Evolutionary conservation across 2,888 invertebrate species (phyloP).

Genomic region (Isotomurus palustris): DNA sequence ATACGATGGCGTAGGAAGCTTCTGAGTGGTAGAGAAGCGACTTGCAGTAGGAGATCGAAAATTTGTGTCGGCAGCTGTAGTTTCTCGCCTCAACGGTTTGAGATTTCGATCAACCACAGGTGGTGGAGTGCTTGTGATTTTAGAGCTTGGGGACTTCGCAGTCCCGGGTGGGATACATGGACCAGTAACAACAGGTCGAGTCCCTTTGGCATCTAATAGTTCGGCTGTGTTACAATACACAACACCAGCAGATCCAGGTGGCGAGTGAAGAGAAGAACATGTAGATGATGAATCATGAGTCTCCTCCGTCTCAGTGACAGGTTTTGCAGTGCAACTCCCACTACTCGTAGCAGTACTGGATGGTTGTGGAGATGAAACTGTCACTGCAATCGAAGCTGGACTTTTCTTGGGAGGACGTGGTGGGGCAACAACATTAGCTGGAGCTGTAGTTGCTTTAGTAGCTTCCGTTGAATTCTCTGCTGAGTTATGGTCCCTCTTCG

Average conservation of each 20-base stretch:
- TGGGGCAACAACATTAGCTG: slow-evolving; percentile 25
- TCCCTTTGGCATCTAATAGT: slow-evolving; percentile 20
- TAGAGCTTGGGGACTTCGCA: slow-evolving; percentile 16
- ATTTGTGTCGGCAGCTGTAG: neutral
- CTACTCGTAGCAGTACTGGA: slow-evolving; percentile 17
- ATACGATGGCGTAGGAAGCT: neutral
- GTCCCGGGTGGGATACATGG: slow-evolving; percentile 18
- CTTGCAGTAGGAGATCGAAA: slow-evolving; percentile 2
- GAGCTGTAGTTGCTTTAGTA: neutral
- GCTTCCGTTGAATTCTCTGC: neutral
- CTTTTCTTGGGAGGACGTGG: slow-evolving; percentile 44
- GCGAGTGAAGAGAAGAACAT: slow-evolving; percentile 42
- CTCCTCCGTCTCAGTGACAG: slow-evolving; percentile 37
- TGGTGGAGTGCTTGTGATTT: slow-evolving; percentile 21
- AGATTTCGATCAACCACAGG: slow-evolving; percentile 44
- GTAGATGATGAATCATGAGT: slow-evolving; percentile 38
- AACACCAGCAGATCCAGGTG: slow-evolving; percentile 40
- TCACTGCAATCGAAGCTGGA: slow-evolving; percentile 2
- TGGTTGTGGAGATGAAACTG: slow-evolving; percentile 12
- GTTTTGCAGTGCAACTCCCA: slow-evolving; percentile 4
- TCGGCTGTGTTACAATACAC: slow-evolving; percentile 35
- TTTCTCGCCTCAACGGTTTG: slow-evolving; percentile 25
- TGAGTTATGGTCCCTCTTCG: slow-evolving; percentile 3
- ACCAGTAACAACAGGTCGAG: slow-evolving; percentile 18
- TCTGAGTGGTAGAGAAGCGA: neutral